A percentile compares a stretch with the other conserved stretches of the same genome.
Evolutionary conservation across 2,797 vertebrate genomes (phyloP).

Genomic region (Perodicticus potto): DNA sequence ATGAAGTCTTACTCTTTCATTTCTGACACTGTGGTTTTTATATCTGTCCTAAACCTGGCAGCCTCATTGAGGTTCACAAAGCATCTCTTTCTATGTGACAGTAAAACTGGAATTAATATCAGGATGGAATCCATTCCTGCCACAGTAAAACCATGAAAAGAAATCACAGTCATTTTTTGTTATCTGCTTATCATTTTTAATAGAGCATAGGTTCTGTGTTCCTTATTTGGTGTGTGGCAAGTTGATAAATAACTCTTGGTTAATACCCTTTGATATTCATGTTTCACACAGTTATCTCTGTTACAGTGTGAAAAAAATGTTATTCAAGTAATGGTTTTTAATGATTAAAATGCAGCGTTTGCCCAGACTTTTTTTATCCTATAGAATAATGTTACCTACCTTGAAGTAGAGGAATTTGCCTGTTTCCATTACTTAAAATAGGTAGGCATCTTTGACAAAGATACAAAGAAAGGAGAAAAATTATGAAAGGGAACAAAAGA

Average conservation of each 20-base stretch:
- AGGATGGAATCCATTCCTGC: constrained; percentile 56
- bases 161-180: constrained; percentile 54
- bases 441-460: neutral
- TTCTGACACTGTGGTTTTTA: constrained; percentile 59
- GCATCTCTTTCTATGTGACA: constrained; percentile 56
- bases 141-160: constrained; percentile 42
- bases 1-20: constrained; percentile 65
- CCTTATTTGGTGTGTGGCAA: constrained; percentile 15
- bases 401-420: constrained; percentile 37
- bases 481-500: neutral
- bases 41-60: constrained; percentile 53
- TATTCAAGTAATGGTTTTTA: constrained; percentile 8
- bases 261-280: constrained; percentile 62
- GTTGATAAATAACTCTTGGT: constrained; percentile 52
- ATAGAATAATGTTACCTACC: constrained; percentile 7
- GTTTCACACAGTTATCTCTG: neutral
- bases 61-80: constrained; percentile 61
- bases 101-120: constrained; percentile 60
- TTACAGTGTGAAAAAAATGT: constrained; percentile 33
- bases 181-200: constrained; percentile 65
- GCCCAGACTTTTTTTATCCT: neutral
- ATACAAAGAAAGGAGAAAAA: constrained; percentile 23
- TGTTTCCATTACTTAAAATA: constrained; percentile 46
- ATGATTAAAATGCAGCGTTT: constrained; percentile 5
- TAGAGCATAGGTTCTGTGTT: neutral